Evolutionary conservation across 2,113 vertebrate genomes (phyloP), one percentile per base, ranked within the genome.

Genomic region (Gobio gobio): DNA sequence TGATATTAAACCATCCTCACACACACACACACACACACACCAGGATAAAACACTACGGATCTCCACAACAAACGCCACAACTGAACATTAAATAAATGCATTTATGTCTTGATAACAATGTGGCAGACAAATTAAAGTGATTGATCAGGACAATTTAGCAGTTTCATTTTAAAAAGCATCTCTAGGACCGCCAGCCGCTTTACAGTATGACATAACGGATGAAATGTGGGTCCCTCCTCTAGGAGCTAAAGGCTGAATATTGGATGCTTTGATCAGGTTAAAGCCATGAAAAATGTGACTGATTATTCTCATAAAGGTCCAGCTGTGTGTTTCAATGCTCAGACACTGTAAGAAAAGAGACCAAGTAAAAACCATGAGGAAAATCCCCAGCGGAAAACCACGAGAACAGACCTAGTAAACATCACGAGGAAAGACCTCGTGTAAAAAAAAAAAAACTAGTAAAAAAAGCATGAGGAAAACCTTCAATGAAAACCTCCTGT

Each of bases 91-190:
- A 64, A 56, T 73, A 51, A 79, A 84, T 29, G 49, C 82, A 61
- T 80, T 87, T 80, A 87, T 81, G 68, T 54, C 82, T 74, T 29
- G 61, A 78, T 45, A 75, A 75, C 59, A 64, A 66, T 47, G 61
- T 59, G 40, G 47, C 56, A 26, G 82, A 72, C 47, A 87, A 84
- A 87, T 87, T 75, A 75, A 84, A 51, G 76, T 84, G 86, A 87
- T 74, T 61, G 82, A 87, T 87, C 58, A 66, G 26, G 16, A 70
- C 86, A 73, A 86, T 87, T 83, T 87, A 70, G 22, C 45, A 13
- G 56, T 43, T 86, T 59, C 74, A 77, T 29, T 40, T 77, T 51
- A 24, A 29, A 26, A 63, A 72, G 54, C 45, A 47, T 74, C 78
- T 63, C 43, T 22, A 10, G 59, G 29, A 72, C 61, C 9, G 40